Base-by-base conservation (phyloP, 35 echinoderm and acorn worm genomes). In the Lytechinus pictus region DNA sequence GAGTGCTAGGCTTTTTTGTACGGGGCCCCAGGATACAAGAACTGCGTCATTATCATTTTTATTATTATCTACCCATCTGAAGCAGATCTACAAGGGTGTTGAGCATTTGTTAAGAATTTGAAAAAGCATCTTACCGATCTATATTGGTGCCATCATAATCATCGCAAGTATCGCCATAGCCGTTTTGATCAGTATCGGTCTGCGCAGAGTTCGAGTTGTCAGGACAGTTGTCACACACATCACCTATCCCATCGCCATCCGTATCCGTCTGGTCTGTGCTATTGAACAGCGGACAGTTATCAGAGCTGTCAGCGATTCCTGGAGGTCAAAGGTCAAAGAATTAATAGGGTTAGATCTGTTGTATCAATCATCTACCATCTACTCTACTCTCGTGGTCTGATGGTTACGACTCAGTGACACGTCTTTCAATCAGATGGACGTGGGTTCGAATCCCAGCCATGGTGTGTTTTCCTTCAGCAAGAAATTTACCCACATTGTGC, bases 81-180 rank as follows among this genome's bases (percentile, higher is more conserved):
- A 44, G 1, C 8, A 10, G 56, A 2, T 13, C 4, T 58, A 58
- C 56, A 9, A 58, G 1, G 56, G 4, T 10, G 9, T 58, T 58
- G 56, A 13, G 56, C 4, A 9, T 9, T 58, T 58, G 1, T n/a
- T 7, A 94, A n/a, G 29, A 19, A 19, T 10, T 87, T 24, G 19
- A 6, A 87, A 9, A 44, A 12, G 12, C 0, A 52, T 52, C 88
- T 88, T 95, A 99, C 98, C 93, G 95, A 89, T 99, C 98, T 95
- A 96, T 96, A 94, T 99, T 95, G 19, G 96, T 96, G 4, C 53
- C 97, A 27, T 89, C 95, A 54, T 95, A 56, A 54, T 87, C 94
- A 95, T 99, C 98, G 94, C 98, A 97, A 1, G 51, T 52, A 96
- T 99, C 98, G 10, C 98, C 98, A 28, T 96, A 99, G 16, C 98